A percentile compares a stretch with the other conserved stretches of the same genome.
Conservation (phyloP, 2,888 invertebrate species). For the Salpingus planirostris region DNA sequence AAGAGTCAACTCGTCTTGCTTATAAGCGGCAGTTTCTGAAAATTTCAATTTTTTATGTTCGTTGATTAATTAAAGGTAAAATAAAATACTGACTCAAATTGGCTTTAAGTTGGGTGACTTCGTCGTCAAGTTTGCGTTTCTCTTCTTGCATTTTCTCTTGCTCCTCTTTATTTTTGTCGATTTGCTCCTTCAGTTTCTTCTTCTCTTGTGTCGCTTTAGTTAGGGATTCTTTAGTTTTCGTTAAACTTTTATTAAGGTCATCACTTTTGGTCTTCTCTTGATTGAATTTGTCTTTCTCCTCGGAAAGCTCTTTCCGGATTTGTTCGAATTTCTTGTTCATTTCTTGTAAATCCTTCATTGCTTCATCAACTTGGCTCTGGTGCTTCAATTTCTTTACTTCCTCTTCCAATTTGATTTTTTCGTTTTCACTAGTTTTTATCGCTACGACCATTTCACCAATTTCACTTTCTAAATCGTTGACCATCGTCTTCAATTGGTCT, state of each 20-base stretch:
- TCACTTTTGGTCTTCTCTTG: constrained; percentile 47
- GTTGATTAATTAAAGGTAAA: constrained; percentile 10
- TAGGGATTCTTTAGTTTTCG: constrained; percentile 41
- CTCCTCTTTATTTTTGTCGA: constrained; percentile 44
- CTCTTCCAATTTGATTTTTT: constrained; percentile 44
- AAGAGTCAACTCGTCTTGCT: constrained; percentile 47
- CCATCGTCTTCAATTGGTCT: constrained; percentile 69
- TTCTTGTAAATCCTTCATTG: constrained; percentile 42
- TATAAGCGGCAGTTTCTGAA: constrained; percentile 19
- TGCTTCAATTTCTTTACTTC: constrained; percentile 30
- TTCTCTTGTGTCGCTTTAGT: constrained; percentile 58
- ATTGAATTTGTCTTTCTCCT: constrained; percentile 46
- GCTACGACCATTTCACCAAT: constrained; percentile 61
- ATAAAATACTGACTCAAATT: constrained; percentile 22
- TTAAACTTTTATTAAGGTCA: constrained; percentile 41
- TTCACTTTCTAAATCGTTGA: constrained; percentile 81
- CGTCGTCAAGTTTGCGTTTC: constrained; percentile 49
- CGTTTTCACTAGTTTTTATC: constrained; percentile 51
- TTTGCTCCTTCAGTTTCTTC: constrained; percentile 42
- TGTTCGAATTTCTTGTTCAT: constrained; percentile 45
- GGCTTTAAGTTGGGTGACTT: constrained; percentile 27
- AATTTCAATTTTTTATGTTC: not conserved
- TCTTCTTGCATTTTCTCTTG: constrained; percentile 42
- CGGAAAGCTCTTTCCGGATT: constrained; percentile 45
- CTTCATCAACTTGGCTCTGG: constrained; percentile 33